Conservation (phyloP, 2,797 vertebrate species). For the Sciurus vulgaris region DNA sequence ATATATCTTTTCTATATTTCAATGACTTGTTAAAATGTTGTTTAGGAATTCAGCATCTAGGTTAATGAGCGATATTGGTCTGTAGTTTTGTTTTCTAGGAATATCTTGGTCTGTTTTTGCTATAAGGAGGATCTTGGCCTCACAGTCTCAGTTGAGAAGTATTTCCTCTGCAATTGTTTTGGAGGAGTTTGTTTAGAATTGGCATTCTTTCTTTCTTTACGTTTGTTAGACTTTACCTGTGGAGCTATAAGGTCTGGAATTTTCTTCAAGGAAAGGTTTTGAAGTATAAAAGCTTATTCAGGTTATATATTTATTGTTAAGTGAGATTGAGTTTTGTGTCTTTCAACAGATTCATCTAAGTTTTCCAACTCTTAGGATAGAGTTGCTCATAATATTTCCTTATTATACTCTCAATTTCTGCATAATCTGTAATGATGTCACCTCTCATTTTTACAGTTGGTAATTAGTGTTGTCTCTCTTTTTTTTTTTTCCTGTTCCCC, state of each 20-base stretch:
- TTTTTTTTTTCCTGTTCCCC: neutral
- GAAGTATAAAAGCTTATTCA: conserved; percentile 10
- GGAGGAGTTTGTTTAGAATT: conserved; percentile 14
- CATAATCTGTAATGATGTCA: neutral
- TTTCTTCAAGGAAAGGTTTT: neutral
- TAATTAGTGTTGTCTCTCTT: neutral
- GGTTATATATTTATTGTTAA: conserved; percentile 8
- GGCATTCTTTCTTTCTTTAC: neutral
- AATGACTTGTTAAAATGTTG: conserved; percentile 23
- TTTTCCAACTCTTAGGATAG: conserved; percentile 3
- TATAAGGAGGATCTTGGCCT: neutral
- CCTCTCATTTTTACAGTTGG: neutral
- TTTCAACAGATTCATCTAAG: conserved; percentile 47
- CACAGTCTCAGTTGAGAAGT: neutral
- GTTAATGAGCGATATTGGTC: neutral
- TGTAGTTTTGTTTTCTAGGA: neutral
- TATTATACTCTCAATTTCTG: neutral
- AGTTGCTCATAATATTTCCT: neutral
- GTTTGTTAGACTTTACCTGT: neutral
- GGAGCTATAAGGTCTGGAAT: neutral
- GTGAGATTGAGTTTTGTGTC: neutral
- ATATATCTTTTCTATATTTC: neutral
- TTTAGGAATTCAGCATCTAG: neutral
- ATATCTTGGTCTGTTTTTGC: neutral
- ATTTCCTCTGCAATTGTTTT: neutral